A percentile compares a stretch with the other conserved stretches of the same genome.
Conservation (phyloP, 2,888 invertebrate species). For the Drosophila testacea region DNA sequence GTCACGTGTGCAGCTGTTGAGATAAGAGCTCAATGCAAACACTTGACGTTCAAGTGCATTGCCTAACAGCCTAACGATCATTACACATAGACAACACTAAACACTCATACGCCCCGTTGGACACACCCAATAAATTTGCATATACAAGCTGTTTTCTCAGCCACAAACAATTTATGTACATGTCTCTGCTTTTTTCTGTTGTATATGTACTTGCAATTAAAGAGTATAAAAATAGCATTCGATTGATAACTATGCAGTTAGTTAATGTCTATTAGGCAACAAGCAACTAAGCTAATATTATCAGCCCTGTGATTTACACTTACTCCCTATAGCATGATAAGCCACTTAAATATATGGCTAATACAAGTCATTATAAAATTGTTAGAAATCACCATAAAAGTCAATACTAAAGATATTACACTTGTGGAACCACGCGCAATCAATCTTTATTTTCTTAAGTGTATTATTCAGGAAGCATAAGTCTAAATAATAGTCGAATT, state of each 20-base stretch:
- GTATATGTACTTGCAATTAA: neutral
- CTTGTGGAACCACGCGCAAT: too few relatives aligned
- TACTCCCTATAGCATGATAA: neutral
- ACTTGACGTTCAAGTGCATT: constrained; percentile 66
- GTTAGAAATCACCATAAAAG: neutral
- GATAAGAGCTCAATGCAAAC: constrained; percentile 58
- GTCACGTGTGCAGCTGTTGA: constrained; percentile 72
- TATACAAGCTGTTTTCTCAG: constrained; percentile 16
- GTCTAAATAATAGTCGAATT: neutral
- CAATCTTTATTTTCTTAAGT: too few relatives aligned
- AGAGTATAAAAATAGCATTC: neutral
- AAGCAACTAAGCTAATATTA: neutral
- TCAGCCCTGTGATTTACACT: neutral
- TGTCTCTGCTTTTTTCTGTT: neutral
- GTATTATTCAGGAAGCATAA: neutral
- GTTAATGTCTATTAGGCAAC: constrained; percentile 1
- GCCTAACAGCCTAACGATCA: constrained; percentile 34
- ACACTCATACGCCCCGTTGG: constrained; percentile 48
- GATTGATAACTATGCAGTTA: neutral
- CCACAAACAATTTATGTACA: constrained; percentile 9
- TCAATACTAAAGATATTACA: neutral
- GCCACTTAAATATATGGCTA: neutral
- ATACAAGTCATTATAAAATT: too few relatives aligned
- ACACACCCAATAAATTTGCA: constrained; percentile 49
- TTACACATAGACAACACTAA: constrained; percentile 16